These are phyloP conservation scores for Limanda limanda DNA, from an alignment of 2,113 vertebrate species.

Conservation along the genomic window DNA sequence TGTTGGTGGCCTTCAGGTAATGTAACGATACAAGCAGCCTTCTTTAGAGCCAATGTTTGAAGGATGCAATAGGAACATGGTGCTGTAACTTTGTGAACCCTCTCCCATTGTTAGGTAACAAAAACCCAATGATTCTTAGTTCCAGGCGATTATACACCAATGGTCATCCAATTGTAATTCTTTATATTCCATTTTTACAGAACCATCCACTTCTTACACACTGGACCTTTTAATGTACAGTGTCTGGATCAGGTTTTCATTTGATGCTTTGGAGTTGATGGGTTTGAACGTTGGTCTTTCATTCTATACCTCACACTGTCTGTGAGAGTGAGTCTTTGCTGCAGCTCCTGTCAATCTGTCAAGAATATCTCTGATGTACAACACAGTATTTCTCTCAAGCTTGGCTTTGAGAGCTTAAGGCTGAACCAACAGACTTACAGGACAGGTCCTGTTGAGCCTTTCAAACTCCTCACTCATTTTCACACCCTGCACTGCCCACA, in stretches of 20 bases:
- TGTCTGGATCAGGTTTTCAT: background rate
- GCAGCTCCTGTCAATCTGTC: constrained; percentile 57
- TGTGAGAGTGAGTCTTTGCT: constrained; percentile 45
- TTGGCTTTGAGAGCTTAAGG: constrained; percentile 35
- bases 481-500: background rate
- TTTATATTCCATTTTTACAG: background rate
- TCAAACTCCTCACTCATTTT: constrained; percentile 23
- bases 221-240: background rate
- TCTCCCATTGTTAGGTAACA: background rate
- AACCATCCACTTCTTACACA: background rate
- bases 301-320: background rate
- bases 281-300: background rate
- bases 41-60: background rate
- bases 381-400: constrained; percentile 49
- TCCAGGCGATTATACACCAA: background rate
- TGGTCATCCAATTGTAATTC: background rate
- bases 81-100: background rate
- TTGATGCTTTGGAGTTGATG: background rate
- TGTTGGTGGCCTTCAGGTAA: background rate
- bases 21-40: background rate
- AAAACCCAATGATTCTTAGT: background rate
- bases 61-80: background rate
- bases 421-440: constrained; percentile 28
- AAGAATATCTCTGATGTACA: constrained; percentile 43
- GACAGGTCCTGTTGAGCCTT: constrained; percentile 27